Percentiles rank a stretch among this genome's conserved stretches.
Evolutionary conservation across 2,113 vertebrate genomes (phyloP).

Genomic region (Psophia crepitans): DNA sequence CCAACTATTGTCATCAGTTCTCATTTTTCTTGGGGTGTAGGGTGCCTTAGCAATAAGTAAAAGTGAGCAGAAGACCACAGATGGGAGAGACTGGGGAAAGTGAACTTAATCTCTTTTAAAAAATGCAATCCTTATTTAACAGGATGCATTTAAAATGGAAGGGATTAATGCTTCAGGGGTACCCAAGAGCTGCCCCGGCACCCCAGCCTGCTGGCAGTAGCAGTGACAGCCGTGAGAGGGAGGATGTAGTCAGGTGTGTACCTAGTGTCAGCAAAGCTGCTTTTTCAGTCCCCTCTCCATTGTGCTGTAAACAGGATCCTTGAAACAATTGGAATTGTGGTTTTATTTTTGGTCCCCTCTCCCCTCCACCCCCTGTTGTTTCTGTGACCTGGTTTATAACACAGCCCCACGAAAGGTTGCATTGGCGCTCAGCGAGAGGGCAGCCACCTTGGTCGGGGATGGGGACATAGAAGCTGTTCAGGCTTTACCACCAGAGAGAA

Average conservation of each 20-base stretch:
- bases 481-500: neutral
- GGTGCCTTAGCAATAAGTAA: neutral
- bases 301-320: neutral
- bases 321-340: neutral
- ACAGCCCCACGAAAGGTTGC: neutral
- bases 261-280: neutral
- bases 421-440: neutral
- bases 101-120: neutral
- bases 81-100: neutral
- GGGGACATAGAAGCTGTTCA: neutral
- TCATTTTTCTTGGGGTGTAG: neutral
- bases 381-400: neutral
- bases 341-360: neutral
- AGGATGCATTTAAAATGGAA: neutral
- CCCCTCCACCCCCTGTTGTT: fast-evolving
- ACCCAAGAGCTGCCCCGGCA: neutral
- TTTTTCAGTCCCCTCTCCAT: neutral
- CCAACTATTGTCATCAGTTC: fast-evolving
- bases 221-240: no score
- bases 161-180: neutral
- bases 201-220: neutral
- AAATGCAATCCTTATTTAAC: neutral
- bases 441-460: neutral
- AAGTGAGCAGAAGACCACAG: neutral
- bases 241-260: neutral